Percentiles rank a stretch among this genome's conserved stretches.
These are phyloP conservation scores for Erethizon dorsatum DNA, from an alignment of 2,797 vertebrate species.

Conservation along the genomic window DNA sequence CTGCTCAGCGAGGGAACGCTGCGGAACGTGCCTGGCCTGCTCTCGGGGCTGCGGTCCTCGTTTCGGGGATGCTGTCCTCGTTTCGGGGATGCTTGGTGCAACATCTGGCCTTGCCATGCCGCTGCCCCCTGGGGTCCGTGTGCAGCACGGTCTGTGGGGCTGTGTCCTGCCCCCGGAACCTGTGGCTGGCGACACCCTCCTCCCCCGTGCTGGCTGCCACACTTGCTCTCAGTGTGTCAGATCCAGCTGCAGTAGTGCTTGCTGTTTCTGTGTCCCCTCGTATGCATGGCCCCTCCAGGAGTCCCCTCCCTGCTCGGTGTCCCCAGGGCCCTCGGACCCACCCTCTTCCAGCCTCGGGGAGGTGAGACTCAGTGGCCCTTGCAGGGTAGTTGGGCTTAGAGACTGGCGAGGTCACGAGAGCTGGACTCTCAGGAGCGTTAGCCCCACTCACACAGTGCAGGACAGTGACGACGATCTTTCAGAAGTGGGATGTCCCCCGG, in stretches of 20 bases:
- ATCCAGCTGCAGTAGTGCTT: not conserved
- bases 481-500: fast-evolving
- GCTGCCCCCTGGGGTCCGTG: not conserved
- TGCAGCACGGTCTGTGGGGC: not conserved
- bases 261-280: not conserved
- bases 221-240: not conserved
- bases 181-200: not conserved
- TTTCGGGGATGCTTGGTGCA: not conserved
- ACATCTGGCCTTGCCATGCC: not conserved
- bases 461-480: not conserved
- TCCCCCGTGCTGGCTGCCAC: too few relatives aligned
- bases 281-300: not conserved
- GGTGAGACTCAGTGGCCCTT: not conserved
- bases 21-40: not conserved
- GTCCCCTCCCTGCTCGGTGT: not conserved
- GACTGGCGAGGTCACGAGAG: not conserved
- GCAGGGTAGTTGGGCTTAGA: fast-evolving
- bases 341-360: not conserved
- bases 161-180: not conserved
- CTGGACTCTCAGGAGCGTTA: not conserved
- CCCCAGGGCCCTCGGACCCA: not conserved
- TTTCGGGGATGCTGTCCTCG: not conserved
- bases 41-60: not conserved
- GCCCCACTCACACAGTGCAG: not conserved
- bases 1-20: not conserved